These are phyloP conservation scores for Pangasius krempfi DNA, from an alignment of 2,797 vertebrate genomes.

Conservation along the genomic window DNA sequence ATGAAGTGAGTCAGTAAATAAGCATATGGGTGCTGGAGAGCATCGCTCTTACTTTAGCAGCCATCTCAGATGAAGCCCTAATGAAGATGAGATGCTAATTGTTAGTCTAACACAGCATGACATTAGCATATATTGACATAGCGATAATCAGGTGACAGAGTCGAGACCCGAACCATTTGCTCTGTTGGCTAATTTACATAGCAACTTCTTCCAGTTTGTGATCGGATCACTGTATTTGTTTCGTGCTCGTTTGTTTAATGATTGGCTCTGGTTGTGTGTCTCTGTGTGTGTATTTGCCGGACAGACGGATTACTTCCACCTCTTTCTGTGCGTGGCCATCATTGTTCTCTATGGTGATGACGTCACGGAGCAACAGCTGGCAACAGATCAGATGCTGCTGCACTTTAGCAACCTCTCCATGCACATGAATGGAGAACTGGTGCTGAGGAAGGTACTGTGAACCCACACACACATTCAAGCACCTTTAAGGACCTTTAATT, in stretches of 20 bases:
- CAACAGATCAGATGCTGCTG: slow-evolving; percentile 96
- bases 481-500: background rate
- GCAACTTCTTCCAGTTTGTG: slow-evolving; percentile 1
- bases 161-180: slow-evolving; percentile 37
- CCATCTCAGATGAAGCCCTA: slow-evolving; percentile 41
- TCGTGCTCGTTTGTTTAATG: background rate
- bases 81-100: slow-evolving; percentile 56
- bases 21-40: slow-evolving; percentile 40
- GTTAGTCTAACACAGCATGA: slow-evolving; percentile 42
- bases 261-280: slow-evolving; percentile 13
- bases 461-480: background rate
- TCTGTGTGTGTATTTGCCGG: slow-evolving; percentile 10
- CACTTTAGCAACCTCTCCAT: slow-evolving; percentile 97
- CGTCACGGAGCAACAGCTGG: slow-evolving; percentile 91
- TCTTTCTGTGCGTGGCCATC: slow-evolving; percentile 96
- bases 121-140: slow-evolving; percentile 56
- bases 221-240: slow-evolving; percentile 15
- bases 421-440: slow-evolving; percentile 98
- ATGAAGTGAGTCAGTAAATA: background rate
- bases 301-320: slow-evolving; percentile 98
- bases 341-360: slow-evolving; percentile 95
- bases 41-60: slow-evolving; percentile 26
- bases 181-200: slow-evolving; percentile 37
- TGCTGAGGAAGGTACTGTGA: slow-evolving; percentile 89
- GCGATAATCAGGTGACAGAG: slow-evolving; percentile 49